Conservation (phyloP, 2,113 vertebrate species). For the Peromyscus californicus region DNA sequence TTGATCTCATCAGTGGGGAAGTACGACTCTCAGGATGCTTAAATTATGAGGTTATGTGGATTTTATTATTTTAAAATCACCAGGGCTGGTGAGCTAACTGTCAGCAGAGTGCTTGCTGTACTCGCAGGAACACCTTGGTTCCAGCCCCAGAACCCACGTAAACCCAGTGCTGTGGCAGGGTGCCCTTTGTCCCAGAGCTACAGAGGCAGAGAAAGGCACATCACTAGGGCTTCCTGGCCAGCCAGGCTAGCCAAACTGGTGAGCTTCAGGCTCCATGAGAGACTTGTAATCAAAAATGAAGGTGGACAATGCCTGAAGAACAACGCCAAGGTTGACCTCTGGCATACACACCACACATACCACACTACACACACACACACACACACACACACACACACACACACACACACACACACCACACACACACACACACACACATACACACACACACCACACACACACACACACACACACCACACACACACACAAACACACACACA, state of each 20-base stretch:
- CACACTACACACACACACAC: background rate
- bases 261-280: background rate
- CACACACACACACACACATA: too few relatives aligned
- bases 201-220: too few relatives aligned
- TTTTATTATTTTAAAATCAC: background rate
- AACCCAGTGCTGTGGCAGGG: too few relatives aligned
- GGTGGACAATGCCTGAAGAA: background rate
- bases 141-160: background rate
- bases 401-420: background rate
- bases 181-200: background rate
- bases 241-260: background rate
- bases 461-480: too few relatives aligned
- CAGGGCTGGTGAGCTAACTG: background rate
- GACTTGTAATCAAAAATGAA: background rate
- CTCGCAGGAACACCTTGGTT: too few relatives aligned
- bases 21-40: constrained; percentile 88
- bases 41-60: constrained; percentile 87
- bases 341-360: background rate
- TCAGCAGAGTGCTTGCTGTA: background rate
- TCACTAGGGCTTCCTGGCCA: background rate
- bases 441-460: background rate
- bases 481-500: too few relatives aligned
- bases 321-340: background rate
- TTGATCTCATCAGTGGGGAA: constrained; percentile 30
- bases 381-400: background rate